Evolutionary conservation across 2,888 invertebrate genomes (phyloP).

Genomic region (Chymomyza caudatula): DNA sequence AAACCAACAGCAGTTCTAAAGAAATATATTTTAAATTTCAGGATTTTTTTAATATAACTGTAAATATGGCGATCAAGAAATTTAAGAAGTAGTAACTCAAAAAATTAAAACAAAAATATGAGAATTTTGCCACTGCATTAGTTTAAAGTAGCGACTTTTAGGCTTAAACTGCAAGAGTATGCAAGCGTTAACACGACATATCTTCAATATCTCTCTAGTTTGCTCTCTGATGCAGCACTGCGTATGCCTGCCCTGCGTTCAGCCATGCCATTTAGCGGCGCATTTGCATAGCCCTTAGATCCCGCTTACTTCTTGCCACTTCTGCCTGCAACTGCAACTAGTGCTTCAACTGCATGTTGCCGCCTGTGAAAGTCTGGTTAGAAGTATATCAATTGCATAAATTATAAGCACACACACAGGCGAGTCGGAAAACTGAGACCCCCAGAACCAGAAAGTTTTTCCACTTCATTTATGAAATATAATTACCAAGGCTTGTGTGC

Average conservation of each 20-base stretch:
- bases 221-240: neutral
- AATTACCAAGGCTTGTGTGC: conserved; percentile 43
- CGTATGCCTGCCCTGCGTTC: neutral
- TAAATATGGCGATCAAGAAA: no score
- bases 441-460: conserved; percentile 45
- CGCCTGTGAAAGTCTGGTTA: neutral
- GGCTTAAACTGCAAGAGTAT: no score
- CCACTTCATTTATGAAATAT: conserved; percentile 69
- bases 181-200: no score
- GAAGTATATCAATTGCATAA: conserved; percentile 61
- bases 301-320: neutral
- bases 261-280: conserved; percentile 23
- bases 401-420: conserved; percentile 37
- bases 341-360: neutral
- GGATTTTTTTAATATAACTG: no score
- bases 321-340: neutral
- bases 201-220: neutral
- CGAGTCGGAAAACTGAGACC: conserved; percentile 1
- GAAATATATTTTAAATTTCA: no score
- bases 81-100: no score
- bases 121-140: no score
- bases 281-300: neutral
- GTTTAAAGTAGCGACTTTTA: no score
- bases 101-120: no score
- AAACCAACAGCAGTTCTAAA: no score